phyloP scores from a whole-genome alignment of 2,797 vertebrate genomes.

The Florisuga fusca region DNA sequence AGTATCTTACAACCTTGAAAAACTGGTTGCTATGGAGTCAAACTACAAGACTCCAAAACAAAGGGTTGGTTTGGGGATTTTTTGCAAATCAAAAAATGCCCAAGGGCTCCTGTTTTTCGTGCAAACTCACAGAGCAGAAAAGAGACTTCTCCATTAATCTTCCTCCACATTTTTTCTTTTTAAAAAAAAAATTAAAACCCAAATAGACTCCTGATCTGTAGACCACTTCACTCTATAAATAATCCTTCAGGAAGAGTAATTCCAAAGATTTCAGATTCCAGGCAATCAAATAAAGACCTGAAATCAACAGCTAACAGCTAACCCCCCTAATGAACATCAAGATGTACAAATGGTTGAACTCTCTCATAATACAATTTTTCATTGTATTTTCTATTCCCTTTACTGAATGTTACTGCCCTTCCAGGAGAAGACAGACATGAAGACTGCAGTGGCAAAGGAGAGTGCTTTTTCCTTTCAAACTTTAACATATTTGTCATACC shows the following conservation, averaged over 20 bases:
- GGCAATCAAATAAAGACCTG: neutral
- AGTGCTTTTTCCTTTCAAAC: neutral
- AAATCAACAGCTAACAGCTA: neutral
- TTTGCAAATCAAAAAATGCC: neutral
- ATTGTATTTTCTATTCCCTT: neutral
- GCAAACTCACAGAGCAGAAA: neutral
- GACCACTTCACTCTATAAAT: neutral
- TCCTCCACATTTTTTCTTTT: neutral
- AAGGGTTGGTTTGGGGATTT: neutral
- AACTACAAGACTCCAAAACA: neutral
- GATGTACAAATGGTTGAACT: neutral
- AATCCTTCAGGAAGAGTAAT: neutral
- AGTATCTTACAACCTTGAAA: neutral
- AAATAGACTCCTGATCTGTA: neutral
- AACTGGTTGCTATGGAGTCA: neutral
- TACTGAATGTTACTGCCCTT: neutral
- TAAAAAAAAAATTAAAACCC: neutral
- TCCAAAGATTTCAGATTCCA: neutral
- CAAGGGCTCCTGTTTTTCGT: neutral
- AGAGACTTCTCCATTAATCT: neutral
- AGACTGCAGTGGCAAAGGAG: neutral
- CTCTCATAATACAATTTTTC: neutral
- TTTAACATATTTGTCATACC: slow-evolving; percentile 65
- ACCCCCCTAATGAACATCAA: neutral
- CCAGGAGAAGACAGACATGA: neutral